Evolutionary conservation across 92 coral and sea anemone genomes (phyloP), one percentile per base, ranked within the genome.

Genomic region (Metridium senile): DNA sequence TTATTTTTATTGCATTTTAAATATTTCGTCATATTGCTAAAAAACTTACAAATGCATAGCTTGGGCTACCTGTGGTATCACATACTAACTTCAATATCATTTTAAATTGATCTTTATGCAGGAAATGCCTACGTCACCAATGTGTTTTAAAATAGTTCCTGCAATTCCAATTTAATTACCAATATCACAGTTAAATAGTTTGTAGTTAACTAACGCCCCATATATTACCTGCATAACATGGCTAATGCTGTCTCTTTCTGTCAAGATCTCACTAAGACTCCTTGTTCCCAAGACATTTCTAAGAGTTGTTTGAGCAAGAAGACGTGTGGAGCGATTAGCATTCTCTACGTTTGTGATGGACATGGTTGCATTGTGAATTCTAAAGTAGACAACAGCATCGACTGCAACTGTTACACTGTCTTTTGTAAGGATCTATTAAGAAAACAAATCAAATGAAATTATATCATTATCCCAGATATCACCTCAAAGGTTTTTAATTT

Each of bases 341-440:
- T 93, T 93, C 75, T 91, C 92, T 66, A 93, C 98, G 66, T 93
- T 93, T 26, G 93, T 93, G 75, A 93, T 90, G 9, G 98, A 91
- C 93, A 90, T 93, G 18, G 98, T 93, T n/a, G 96, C 96, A 75
- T 93, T 88, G 77, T 90, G 78, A 74, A 93, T 93, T 81, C 90
- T 93, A 82, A 91, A 93, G 67, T 93, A 93, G 32, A 93, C 98
- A 11, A 93, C 98, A 22, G 98, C 98, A 86, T 93, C 98, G 30
- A 93, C 98, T 11, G 98, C 97, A 0, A 93, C 93, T 10, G 98
- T 93, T 69, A 93, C 98, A 74, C 98, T 93, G 90, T 93, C 98
- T 62, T 93, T 93, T 18, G 98, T 88, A 61, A 90, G 72, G 66
- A 90, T 85, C 98, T 93, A 63, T 2, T 13, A 39, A 4, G 8